Base-by-base conservation (phyloP, 2,113 vertebrate species). In the Solea solea region DNA sequence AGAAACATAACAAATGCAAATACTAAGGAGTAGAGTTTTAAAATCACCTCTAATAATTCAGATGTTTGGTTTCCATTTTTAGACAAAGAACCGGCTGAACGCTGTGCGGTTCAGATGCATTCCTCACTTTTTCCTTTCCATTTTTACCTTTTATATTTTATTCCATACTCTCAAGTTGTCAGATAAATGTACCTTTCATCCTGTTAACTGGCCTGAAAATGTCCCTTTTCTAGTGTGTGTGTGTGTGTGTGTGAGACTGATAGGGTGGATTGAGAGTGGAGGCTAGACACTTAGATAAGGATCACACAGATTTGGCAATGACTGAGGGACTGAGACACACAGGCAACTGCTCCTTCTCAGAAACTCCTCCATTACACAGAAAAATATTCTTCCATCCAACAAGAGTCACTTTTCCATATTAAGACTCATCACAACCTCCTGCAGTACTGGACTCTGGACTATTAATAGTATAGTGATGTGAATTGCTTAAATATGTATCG, bases 231-330 rank as follows among this genome's bases (percentile, higher is more conserved):
- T 80, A 63, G 77, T 76, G 69, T 74, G 56, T 28, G 49, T 84
- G 77, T 87, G 76, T 85, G 77, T 79, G 60, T 54, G 21, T n/a
- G 54, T 11, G 34, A 46, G 67, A 63, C 64, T 69, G 81, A 73
- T 67, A 74, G 73, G 69, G 72, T 69, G 64, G 73, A 81, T 86
- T 78, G 72, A 76, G 80, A 85, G 81, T 66, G 67, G 75, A 84
- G 86, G 65, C 85, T 86, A 91, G 91, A 93, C 90, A 48, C 49
- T 56, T 51, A 90, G 92, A 92, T 93, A 90, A 83, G 83, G 86
- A 93, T 93, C 91, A 65, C 64, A 14, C 54, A 80, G 82, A 86
- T 83, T 78, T 88, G 81, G 87, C 78, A 84, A 7, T 82, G 81
- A 74, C 87, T 64, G 40, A 59, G 61, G 41, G 66, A 41, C 65